Evolutionary conservation across 2,888 invertebrate genomes (phyloP).

Genomic region (Cloeon dipterum): DNA sequence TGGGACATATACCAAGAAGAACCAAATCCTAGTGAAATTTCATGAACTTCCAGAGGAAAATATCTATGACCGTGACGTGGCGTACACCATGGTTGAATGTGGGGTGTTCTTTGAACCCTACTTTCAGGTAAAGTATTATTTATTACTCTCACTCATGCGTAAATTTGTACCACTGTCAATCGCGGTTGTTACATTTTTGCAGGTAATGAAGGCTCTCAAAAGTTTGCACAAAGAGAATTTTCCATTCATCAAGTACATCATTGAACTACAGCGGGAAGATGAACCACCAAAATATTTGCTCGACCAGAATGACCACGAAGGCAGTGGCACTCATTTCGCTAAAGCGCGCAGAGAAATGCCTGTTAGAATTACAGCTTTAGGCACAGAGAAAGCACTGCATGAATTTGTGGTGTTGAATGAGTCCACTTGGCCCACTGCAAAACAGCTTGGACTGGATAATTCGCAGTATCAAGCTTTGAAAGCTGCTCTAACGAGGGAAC

Average conservation of each 20-base stretch:
- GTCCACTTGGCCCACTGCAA: slow-evolving; percentile 23
- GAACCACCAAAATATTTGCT: slow-evolving; percentile 13
- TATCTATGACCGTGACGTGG: slow-evolving; percentile 10
- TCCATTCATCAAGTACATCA: slow-evolving; percentile 15
- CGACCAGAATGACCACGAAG: too few species aligned
- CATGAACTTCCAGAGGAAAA: slow-evolving; percentile 6
- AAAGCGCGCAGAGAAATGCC: too few species aligned
- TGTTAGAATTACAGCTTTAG: too few species aligned
- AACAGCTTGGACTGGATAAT: slow-evolving; percentile 29
- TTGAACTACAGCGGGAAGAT: slow-evolving; percentile 11
- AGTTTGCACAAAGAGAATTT: slow-evolving; percentile 12
- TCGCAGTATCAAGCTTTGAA: slow-evolving; percentile 43
- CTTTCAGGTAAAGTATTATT: too few species aligned
- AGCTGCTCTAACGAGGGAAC: slow-evolving; percentile 42
- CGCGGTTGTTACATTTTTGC: too few species aligned
- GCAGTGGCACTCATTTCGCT: too few species aligned
- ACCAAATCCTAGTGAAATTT: slow-evolving; percentile 12
- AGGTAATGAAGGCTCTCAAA: slow-evolving; percentile 25
- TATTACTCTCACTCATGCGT: too few species aligned
- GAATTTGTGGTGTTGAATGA: slow-evolving; percentile 6
- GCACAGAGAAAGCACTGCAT: too few species aligned
- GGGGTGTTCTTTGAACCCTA: slow-evolving; percentile 25
- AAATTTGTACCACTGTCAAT: too few species aligned
- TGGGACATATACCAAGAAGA: slow-evolving; percentile 10
- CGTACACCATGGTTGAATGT: slow-evolving; percentile 19